Conservation (phyloP, 2,113 vertebrate genomes). For the Halcyon malimbica region DNA sequence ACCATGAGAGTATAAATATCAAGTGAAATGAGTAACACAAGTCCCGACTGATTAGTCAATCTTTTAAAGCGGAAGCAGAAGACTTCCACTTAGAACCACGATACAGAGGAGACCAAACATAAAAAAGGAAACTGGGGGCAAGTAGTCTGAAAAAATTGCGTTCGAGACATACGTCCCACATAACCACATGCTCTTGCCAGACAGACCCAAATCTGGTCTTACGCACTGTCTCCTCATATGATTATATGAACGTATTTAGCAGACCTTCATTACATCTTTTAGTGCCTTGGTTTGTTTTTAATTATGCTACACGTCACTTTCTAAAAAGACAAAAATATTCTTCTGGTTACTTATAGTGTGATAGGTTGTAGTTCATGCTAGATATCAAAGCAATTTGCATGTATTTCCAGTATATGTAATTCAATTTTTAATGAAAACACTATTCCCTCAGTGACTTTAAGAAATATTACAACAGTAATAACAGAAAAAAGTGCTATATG, state of each 20-base stretch:
- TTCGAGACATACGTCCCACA: slow-evolving; percentile 27
- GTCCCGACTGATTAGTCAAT: slow-evolving; percentile 33
- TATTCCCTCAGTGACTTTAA: background rate
- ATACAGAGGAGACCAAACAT: background rate
- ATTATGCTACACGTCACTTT: fast-evolving
- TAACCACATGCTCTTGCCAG: slow-evolving; percentile 16
- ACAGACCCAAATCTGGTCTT: slow-evolving; percentile 42
- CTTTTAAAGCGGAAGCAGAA: slow-evolving; percentile 48
- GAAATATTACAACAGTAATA: background rate
- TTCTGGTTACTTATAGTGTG: background rate
- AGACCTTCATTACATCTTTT: background rate
- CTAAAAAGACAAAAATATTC: background rate
- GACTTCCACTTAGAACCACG: slow-evolving; percentile 37
- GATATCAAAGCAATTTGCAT: background rate
- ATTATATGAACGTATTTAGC: background rate
- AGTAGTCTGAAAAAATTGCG: slow-evolving; percentile 17
- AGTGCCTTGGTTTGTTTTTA: background rate
- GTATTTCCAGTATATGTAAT: background rate
- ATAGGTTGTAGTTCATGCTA: background rate
- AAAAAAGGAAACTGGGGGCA: slow-evolving; percentile 63
- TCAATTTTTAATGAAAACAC: background rate
- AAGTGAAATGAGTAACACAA: slow-evolving; percentile 43
- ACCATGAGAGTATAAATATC: background rate
- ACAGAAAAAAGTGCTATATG: background rate
- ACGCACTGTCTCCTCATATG: slow-evolving; percentile 14